Evolutionary conservation across 53 echinoderm and acorn worm species (phyloP), one percentile per base, ranked within the genome.

Genomic region (Holothuria leucospilota): DNA sequence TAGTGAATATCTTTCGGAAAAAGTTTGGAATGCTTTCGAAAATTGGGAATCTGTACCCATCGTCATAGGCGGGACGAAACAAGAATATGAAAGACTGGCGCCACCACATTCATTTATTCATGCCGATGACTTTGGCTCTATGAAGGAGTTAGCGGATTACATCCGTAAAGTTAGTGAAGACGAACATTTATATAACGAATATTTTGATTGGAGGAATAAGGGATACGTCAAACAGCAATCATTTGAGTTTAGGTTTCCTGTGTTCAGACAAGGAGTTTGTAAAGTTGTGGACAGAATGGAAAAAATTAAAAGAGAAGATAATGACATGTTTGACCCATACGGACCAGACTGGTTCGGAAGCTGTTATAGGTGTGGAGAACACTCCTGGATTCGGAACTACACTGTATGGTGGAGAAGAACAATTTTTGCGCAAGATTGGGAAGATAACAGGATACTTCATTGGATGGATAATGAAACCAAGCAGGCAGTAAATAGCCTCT

Each of bases 1-100:
- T 20, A 82, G 64, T 60, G 82, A 82, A 60, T 82, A 82, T 63
- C 30, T 82, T 30, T 27, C 82, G 20, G 82, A 82, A 62, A 82
- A 82, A 60, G 40, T 82, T 20, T 82, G 82, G 63, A 82, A 59
- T 20, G 39, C 61, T n/a, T 41, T 81, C 6, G 20, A 59, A 12
- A 59, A 40, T 28, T 81, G 34, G 29, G 63, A 81, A 29, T 59
- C 81, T 3, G 63, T 81, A 27, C 81, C 81, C 5, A 29, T 81
- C 14, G 81, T 81, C 15, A 15, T 81, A 7, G 81, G 81, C 29
- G 81, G 61, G 28, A 59, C 81, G 15, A 81, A 28, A 60, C 51
- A 81, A 34, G 81, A 81, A 28, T 81, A 81, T 29, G 27, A 29
- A 18, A 60, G 40, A 60, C 58, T 81, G 14, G 27, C 41, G 52